A percentile compares a stretch with the other conserved stretches of the same genome.
phyloP scores from a whole-genome alignment of 2,888 invertebrate species.

The Notodonta ziczac region DNA sequence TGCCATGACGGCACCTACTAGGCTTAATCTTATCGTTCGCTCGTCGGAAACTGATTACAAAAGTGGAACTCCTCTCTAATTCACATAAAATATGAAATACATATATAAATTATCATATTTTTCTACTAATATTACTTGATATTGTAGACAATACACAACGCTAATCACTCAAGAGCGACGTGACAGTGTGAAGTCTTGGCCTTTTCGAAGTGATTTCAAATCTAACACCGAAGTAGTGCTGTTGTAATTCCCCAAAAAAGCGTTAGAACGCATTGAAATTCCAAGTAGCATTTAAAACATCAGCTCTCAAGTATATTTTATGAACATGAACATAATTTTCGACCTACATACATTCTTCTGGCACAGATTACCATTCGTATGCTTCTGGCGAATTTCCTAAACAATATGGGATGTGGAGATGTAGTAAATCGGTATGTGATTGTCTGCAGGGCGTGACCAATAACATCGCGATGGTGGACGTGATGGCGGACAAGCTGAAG shows the following conservation, averaged over 20 bases:
- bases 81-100: background rate
- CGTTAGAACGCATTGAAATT: no score
- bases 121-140: background rate
- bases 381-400: no score
- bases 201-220: no score
- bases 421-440: background rate
- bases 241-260: no score
- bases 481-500: constrained; percentile 91
- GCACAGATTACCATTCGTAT: no score
- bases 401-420: background rate
- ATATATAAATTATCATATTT: background rate
- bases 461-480: constrained; percentile 93
- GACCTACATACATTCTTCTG: no score
- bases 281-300: no score
- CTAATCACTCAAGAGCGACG: no score
- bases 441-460: constrained; percentile 88
- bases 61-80: background rate
- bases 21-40: background rate
- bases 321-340: no score
- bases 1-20: background rate
- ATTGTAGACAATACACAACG: background rate
- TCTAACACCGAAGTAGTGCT: no score
- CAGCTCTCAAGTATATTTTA: no score
- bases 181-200: no score
- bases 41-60: background rate